Evolutionary conservation across 2,797 vertebrate genomes (phyloP), one percentile per base, ranked within the genome.

Genomic region (Moxostoma hubbsi): DNA sequence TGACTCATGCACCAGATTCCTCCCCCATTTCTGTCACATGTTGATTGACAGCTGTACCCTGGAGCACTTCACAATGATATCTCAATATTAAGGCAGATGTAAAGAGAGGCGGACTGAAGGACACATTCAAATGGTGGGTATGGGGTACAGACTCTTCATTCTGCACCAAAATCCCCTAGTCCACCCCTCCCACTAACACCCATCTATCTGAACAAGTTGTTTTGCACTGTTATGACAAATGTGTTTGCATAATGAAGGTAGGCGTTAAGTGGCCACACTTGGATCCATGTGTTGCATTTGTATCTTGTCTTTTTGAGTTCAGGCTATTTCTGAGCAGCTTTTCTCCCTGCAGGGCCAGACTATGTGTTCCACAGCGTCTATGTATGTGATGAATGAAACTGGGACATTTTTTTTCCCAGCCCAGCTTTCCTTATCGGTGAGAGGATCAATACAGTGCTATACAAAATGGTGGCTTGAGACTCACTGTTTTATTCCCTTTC

Each of bases 401-500:
- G 63, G 68, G 82, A 72, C 54, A 66, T 73, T 77, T 76, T 57
- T 83, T 24, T 24, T 24, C 74, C 63, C 55, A 9, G 9, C n/a
- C 16, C 18, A 55, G 47, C 63, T 81, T 79, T 71, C 57, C 81
- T 75, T 87, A 79, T 81, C 80, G 51, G 86, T 73, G 80, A 82
- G 57, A 83, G 86, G 85, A 93, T 93, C 89, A 54, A 92, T 91
- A 84, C 16, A 15, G 71, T 79, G 36, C 10, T 84, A 77, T 85
- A 91, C 91, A 89, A 92, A 91, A 93, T 91, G 90, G 88, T 87
- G 88, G 82, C 87, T 81, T 1, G 78, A 69, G 78, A 82, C 84
- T 84, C 78, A 46, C 73, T 79, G 74, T 85, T 82, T 86, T 74
- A 63, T 84, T 70, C 66, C 79, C 81, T 86, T 61, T 66, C 75